Evolutionary conservation across 2,113 vertebrate genomes (phyloP).

Genomic region (Oreochromis tanganicae): DNA sequence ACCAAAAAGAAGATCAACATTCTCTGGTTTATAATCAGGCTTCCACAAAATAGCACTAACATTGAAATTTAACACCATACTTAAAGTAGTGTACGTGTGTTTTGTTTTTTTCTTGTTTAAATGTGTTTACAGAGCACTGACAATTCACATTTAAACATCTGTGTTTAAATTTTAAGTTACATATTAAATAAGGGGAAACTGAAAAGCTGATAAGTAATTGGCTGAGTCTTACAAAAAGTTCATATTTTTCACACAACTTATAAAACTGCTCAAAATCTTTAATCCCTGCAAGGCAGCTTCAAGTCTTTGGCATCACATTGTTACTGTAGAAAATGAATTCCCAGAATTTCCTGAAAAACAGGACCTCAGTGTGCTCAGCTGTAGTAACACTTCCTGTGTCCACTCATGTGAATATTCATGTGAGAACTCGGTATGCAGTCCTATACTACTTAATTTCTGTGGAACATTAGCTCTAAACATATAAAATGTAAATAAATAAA

Average conservation of each 20-base stretch:
- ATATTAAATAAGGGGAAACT: not conserved
- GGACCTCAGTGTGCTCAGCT: not conserved
- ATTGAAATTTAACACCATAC: not conserved
- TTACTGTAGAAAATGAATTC: not conserved
- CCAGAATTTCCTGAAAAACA: not conserved
- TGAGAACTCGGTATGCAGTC: not conserved
- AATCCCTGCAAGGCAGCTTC: not conserved
- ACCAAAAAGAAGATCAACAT: not conserved
- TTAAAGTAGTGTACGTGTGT: not conserved
- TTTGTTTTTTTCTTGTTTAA: not conserved
- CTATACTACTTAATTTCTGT: not conserved
- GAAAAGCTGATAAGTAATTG: not conserved
- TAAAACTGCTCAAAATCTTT: not conserved
- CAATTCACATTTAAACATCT: not conserved
- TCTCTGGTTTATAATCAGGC: not conserved
- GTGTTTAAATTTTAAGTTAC: not conserved
- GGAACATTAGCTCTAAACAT: not conserved
- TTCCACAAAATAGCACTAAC: not conserved
- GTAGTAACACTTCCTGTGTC: not conserved
- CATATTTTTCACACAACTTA: not conserved
- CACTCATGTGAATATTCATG: not conserved
- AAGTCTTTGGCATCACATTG: not conserved
- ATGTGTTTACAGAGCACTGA: not conserved
- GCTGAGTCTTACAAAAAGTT: not conserved
- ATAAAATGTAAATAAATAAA: not conserved